These are phyloP conservation scores for Osedax fenrisi DNA, from an alignment of 2,888 invertebrate genomes.

Conservation along the genomic window DNA sequence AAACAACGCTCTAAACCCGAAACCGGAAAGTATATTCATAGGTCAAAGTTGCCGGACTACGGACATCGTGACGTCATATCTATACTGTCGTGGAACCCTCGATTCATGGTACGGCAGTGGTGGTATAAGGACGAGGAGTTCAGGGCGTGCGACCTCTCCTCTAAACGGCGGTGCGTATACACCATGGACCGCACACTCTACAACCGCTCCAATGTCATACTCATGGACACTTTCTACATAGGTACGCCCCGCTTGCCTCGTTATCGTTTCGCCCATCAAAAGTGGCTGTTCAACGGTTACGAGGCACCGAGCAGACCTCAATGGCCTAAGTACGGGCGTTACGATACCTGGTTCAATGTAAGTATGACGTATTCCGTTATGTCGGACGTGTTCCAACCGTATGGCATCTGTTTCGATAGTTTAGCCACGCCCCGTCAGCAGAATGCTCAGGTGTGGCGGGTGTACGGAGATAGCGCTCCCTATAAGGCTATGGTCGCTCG, in stretches of 20 bases:
- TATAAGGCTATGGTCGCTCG: no score
- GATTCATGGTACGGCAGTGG: no score
- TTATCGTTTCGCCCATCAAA: slow-evolving; percentile 3
- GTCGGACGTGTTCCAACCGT: not conserved
- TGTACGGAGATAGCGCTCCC: no score
- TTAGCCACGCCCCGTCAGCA: no score
- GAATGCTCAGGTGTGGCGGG: no score
- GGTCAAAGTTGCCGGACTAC: no score
- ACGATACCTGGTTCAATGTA: not conserved
- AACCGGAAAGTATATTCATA: no score
- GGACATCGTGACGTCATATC: no score
- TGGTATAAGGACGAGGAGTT: no score
- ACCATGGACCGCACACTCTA: not conserved
- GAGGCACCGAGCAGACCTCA: not conserved
- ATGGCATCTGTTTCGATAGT: slow-evolving; percentile 1
- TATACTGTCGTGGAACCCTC: no score
- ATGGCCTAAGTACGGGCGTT: not conserved
- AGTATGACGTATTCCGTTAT: not conserved
- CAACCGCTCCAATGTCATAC: not conserved
- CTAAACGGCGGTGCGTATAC: not conserved
- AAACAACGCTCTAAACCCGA: no score
- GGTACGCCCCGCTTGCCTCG: not conserved
- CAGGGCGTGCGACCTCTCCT: no score
- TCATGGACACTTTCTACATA: not conserved
- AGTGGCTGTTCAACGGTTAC: not conserved